Percentiles rank a stretch among this genome's conserved stretches.
Conservation (phyloP, 2,797 vertebrate genomes). For the Silurus lanzhouensis region DNA sequence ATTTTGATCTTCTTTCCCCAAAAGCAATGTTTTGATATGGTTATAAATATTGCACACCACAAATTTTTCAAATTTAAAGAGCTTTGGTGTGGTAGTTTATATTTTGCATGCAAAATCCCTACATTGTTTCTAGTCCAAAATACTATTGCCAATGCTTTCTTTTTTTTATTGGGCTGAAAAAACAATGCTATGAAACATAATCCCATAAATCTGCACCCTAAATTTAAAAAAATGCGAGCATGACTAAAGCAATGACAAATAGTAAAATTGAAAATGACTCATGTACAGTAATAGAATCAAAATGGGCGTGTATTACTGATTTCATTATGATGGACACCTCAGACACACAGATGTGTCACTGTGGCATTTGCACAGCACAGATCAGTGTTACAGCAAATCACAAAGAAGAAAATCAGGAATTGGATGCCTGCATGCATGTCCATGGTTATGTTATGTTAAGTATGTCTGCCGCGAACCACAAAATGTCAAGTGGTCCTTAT, state of each 20-base stretch:
- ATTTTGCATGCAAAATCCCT: not conserved
- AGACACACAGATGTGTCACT: constrained; percentile 37
- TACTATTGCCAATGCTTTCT: not conserved
- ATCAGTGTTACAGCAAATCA: constrained; percentile 42
- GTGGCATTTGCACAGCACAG: constrained; percentile 34
- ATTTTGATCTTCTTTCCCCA: not conserved
- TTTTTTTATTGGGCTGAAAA: not conserved
- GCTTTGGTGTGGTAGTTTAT: not conserved
- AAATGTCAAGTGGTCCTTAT: constrained; percentile 11
- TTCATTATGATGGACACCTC: constrained; percentile 58
- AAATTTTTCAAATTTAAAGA: not conserved
- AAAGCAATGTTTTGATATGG: not conserved
- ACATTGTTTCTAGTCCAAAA: not conserved
- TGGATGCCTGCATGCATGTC: constrained; percentile 36
- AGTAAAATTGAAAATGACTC: not conserved
- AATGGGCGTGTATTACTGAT: constrained; percentile 23
- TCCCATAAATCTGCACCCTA: not conserved
- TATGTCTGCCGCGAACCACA: constrained; percentile 25
- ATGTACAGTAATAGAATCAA: constrained; percentile 25
- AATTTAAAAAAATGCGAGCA: not conserved
- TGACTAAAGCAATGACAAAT: constrained; percentile 8
- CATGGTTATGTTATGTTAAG: constrained; percentile 4
- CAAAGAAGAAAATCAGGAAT: constrained; percentile 45
- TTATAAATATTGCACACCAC: not conserved
- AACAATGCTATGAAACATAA: not conserved